phyloP scores from a whole-genome alignment of 2,113 vertebrate species.

The Isichthys henryi region DNA sequence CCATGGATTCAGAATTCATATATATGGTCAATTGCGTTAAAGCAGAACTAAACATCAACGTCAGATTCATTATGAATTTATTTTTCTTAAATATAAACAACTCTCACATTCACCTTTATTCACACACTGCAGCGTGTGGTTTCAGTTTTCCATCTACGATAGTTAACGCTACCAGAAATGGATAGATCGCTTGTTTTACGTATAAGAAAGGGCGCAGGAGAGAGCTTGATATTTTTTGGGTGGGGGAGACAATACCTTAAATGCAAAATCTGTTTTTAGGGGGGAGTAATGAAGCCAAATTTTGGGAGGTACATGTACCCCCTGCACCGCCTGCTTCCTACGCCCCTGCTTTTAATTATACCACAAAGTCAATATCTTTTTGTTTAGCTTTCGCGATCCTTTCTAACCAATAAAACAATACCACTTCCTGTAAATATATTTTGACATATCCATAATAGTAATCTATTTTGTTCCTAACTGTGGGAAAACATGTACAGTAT shows the following conservation, averaged over 20 bases:
- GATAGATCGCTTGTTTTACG: not conserved
- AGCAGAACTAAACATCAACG: not conserved
- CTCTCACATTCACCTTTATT: not conserved
- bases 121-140: not conserved
- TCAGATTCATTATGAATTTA: not conserved
- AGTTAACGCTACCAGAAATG: not conserved
- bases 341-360: not conserved
- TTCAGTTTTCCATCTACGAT: not conserved
- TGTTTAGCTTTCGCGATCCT: not conserved
- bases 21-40: not conserved
- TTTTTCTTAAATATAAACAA: not conserved
- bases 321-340: not conserved
- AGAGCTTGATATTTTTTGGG: not conserved
- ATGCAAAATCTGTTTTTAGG: not conserved
- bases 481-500: not conserved
- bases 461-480: not conserved
- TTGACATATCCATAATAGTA: not conserved
- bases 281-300: not conserved
- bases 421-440: not conserved
- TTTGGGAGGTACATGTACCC: not conserved
- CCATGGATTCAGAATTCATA: not conserved
- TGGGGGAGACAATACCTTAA: not conserved
- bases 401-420: not conserved
- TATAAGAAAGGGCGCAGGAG: not conserved
- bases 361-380: not conserved